Evolutionary conservation across 2,888 invertebrate species (phyloP).

Genomic region (Liopterus haemorrhoidalis): DNA sequence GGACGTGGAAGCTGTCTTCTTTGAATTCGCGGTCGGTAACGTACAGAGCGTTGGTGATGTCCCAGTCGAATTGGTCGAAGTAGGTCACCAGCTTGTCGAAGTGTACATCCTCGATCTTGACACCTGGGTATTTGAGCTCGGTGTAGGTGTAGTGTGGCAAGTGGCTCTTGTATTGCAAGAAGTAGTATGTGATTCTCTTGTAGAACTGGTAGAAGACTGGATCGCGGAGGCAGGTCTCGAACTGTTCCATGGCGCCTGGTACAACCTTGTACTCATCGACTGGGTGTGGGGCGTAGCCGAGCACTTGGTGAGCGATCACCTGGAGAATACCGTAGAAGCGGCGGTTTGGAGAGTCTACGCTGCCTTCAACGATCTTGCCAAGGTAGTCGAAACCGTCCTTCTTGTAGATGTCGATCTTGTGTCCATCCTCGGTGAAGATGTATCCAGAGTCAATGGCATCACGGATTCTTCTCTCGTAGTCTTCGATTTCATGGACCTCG

Average conservation of each 20-base stretch:
- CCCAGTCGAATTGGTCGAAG: conserved; percentile 62
- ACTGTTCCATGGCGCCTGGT: conserved; percentile 57
- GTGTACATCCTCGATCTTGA: conserved; percentile 58
- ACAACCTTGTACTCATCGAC: conserved; percentile 48
- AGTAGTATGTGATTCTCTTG: conserved; percentile 54
- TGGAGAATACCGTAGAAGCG: conserved; percentile 55
- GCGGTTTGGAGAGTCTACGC: conserved; percentile 46
- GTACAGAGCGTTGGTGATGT: conserved; percentile 57
- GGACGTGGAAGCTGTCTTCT: conserved; percentile 48
- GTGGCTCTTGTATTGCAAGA: conserved; percentile 55
- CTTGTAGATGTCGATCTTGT: conserved; percentile 37
- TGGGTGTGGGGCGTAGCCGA: conserved; percentile 41
- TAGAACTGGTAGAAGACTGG: conserved; percentile 67
- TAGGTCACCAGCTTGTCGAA: conserved; percentile 63
- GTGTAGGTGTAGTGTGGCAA: conserved; percentile 56
- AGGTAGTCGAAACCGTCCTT: conserved; percentile 51
- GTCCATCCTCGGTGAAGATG: conserved; percentile 42
- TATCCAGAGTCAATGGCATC: conserved; percentile 57
- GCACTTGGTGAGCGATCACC: conserved; percentile 47
- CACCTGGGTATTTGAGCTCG: conserved; percentile 58
- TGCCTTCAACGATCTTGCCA: conserved; percentile 51
- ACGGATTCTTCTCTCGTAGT: conserved; percentile 53
- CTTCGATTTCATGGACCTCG: conserved; percentile 47
- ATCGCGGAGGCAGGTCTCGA: conserved; percentile 63
- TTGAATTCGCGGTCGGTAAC: conserved; percentile 48